Base-by-base conservation (phyloP, 2,888 invertebrate genomes). In the Amphipyra tragopoginis region DNA sequence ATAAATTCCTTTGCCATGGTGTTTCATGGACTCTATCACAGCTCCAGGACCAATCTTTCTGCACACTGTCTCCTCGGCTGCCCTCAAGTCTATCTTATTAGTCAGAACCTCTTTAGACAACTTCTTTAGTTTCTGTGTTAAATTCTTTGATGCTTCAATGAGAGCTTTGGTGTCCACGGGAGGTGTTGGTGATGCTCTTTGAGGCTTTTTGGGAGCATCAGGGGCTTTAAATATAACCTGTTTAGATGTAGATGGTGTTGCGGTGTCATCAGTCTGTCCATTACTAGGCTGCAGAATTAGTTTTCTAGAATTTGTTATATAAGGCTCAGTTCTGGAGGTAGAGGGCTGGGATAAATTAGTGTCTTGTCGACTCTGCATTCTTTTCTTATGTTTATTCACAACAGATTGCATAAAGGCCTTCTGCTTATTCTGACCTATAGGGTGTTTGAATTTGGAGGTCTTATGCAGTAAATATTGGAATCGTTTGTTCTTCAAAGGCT, bases 1-100 rank as follows among this genome's bases (percentile, higher is more conserved):
- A 93, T 98, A 99, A 71, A 99, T 98, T 80, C 98, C 99, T 90
- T 98, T 98, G 75, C 98, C 98, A 83, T 98, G 98, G 88, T 98
- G 98, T 89, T 97, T 97, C 98, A 98, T 98, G 82, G 97, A 97
- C 87, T 98, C 98, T 86, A 98, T 98, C 84, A 98, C 97, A 81
- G 98, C 98, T 38, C 98, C 98, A 11, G 93, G 93, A 56, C 93
- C 93, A 53, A 92, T 89, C 70, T 93, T 94, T 15, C 92, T 82
- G 49, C 95, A 93, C 40, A 95, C 90, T 0, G 93, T 81, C 72
- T 96, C 95, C 70, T 95, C 95, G 0, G 92, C 84, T 14, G 86
- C 84, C 86, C 89, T 93, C 80, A 93, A 85, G 83, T 94, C 94
- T 70, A 96, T 95, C 85, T 96, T 96, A 80, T 95, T 96, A 72